phyloP scores from a whole-genome alignment of 2,113 vertebrate genomes.

The Pygoscelis antarcticus region DNA sequence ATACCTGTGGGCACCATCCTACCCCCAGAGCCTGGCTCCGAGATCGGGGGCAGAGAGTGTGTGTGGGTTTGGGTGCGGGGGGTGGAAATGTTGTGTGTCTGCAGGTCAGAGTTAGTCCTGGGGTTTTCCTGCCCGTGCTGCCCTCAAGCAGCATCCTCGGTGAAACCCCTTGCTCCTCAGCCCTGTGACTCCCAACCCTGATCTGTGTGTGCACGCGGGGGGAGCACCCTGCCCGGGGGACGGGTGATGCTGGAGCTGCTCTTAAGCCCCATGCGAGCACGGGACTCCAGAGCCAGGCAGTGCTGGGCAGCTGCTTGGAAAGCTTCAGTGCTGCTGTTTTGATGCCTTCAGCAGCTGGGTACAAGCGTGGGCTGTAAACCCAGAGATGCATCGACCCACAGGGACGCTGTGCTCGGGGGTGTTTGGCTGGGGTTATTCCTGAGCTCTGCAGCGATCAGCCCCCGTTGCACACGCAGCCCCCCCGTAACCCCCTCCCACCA shows the following conservation, averaged over 20 bases:
- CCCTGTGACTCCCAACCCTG: background rate
- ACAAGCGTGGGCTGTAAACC: background rate
- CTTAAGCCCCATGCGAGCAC: background rate
- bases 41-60: background rate
- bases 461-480: fast-evolving
- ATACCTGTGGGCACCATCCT: background rate
- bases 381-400: fast-evolving
- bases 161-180: background rate
- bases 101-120: background rate
- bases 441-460: background rate
- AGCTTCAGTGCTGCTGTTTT: background rate
- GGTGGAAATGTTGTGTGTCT: background rate
- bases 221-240: background rate
- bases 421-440: background rate
- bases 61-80: no score
- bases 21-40: background rate
- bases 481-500: fast-evolving
- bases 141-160: fast-evolving
- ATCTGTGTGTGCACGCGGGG: fast-evolving
- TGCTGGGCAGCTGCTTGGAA: background rate
- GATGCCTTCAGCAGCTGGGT: background rate
- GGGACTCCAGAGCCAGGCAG: background rate
- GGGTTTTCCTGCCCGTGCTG: background rate
- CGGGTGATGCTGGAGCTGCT: background rate
- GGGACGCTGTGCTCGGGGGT: background rate